These are phyloP conservation scores for Polypedilum vanderplanki DNA, from an alignment of 1,140 invertebrate genomes.

Conservation along the genomic window DNA sequence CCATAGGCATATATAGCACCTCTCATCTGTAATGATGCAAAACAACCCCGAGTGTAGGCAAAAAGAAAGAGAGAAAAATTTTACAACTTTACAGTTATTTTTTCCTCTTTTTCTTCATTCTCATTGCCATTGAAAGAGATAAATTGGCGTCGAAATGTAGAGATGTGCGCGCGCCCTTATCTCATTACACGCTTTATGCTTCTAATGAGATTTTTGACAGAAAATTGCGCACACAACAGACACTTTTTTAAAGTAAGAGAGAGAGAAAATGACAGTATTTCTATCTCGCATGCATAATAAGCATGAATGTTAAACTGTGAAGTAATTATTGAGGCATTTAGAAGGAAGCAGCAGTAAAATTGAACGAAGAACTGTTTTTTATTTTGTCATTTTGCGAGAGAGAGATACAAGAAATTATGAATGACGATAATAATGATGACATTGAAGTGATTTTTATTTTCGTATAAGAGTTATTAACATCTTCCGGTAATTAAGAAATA, in stretches of 20 bases:
- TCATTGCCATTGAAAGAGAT: constrained; percentile 1
- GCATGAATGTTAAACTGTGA: constrained; percentile 12
- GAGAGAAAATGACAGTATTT: neutral
- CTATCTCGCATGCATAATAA: constrained; percentile 10
- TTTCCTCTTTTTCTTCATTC: neutral
- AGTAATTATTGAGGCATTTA: neutral
- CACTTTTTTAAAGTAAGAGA: neutral
- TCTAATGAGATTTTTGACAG: constrained; percentile 21
- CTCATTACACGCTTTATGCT: constrained; percentile 28
- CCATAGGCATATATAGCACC: neutral
- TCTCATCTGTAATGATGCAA: neutral
- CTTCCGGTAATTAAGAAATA: too few relatives aligned
- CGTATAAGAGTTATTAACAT: too few relatives aligned
- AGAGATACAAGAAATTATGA: too few relatives aligned
- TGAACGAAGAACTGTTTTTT: too few relatives aligned
- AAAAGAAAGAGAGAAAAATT: neutral
- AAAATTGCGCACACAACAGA: constrained; percentile 11
- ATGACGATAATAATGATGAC: too few relatives aligned
- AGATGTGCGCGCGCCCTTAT: constrained; percentile 22
- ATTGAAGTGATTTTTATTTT: too few relatives aligned
- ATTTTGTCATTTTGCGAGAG: too few relatives aligned
- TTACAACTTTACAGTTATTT: constrained; percentile 2
- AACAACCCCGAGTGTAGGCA: neutral
- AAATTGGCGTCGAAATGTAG: constrained; percentile 13
- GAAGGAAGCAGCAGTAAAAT: too few relatives aligned